Base-by-base conservation (phyloP, 2,888 invertebrate genomes). In the Diaprepes abbreviatus region DNA sequence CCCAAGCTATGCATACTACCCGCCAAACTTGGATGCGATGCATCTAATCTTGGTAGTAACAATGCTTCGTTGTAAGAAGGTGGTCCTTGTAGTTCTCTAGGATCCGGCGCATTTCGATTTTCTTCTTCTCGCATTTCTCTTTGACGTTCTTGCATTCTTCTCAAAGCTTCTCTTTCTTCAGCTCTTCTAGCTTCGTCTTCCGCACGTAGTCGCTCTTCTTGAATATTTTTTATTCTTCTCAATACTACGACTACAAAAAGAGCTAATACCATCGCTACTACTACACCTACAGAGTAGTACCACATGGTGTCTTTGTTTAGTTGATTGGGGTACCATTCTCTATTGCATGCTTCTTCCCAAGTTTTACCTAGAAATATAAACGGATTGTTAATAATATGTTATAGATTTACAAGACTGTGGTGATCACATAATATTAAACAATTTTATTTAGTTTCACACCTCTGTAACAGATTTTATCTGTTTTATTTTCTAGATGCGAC, bases 11-110 rank as follows among this genome's bases (percentile, higher is more conserved):
- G 80, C 54, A 80, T 70, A 71, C 83, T 83, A 40, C 81, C 83
- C n/a, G 80, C 76, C 55, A 83, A 74, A 71, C 81, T 83, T 75
- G 88, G 87, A 76, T 87, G 87, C 0, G 90, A 90, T 2, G 87
- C 82, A 75, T 89, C 89, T 36, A 92, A 77, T 79, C 91, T 89
- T 1, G 92, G 92, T 89, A 93, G 90, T 16, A 89, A 86, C 64
- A 93, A 85, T 31, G 93, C 93, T 84, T 93, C 93, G 76, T 90
- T 91, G 77, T 93, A 93, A 2, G 91, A 90, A 0, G 93, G 93
- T 35, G 93, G 90, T 66, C 89, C 87, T 28, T 91, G 86, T 55
- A 89, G 80, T 83, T 92, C 92, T 74, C 91, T 86, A 0, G 89
- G 89, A 81, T 91, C 91, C 4, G 91, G 89, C 17, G 91, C 89